phyloP scores from a whole-genome alignment of 2,888 invertebrate species.

The Eueremaeus valkanovi region DNA sequence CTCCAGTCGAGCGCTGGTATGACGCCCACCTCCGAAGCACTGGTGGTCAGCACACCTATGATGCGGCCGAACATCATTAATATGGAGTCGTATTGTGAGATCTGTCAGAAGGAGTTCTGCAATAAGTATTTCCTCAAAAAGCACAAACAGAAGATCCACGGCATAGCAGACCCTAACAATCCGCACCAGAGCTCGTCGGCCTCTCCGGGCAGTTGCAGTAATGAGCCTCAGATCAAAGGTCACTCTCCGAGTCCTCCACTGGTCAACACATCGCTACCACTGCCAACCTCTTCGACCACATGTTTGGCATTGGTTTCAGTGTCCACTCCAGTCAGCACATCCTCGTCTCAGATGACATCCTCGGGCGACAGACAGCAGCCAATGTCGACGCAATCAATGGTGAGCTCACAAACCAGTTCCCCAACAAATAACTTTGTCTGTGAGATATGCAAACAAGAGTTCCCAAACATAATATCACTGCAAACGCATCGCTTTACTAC shows the following conservation, averaged over 20 bases:
- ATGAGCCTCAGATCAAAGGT: slow-evolving; percentile 4
- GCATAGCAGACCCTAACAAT: slow-evolving; percentile 58
- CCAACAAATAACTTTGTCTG: slow-evolving; percentile 36
- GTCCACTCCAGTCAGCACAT: not conserved
- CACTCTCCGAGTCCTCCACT: slow-evolving; percentile 31
- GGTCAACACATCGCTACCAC: slow-evolving; percentile 8
- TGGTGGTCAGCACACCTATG: slow-evolving; percentile 31
- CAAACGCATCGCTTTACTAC: slow-evolving; percentile 38
- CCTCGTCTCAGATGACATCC: not conserved
- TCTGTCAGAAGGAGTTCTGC: slow-evolving; percentile 97
- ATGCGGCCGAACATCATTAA: slow-evolving; percentile 35
- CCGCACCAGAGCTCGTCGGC: slow-evolving; percentile 33
- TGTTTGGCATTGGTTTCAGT: not conserved
- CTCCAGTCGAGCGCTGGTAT: slow-evolving; percentile 35
- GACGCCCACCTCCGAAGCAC: slow-evolving; percentile 31
- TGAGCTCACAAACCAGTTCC: slow-evolving; percentile 37
- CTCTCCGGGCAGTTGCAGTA: slow-evolving; percentile 35
- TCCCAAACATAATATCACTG: slow-evolving; percentile 33
- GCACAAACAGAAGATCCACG: slow-evolving; percentile 95
- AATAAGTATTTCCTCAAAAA: slow-evolving; percentile 97
- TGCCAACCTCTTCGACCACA: slow-evolving; percentile 3
- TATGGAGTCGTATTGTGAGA: slow-evolving; percentile 70
- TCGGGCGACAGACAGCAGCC: slow-evolving; percentile 15
- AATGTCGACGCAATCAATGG: not conserved
- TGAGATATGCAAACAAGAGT: slow-evolving; percentile 41